Percentiles rank a stretch among this genome's conserved stretches.
Evolutionary conservation across 2,888 invertebrate genomes (phyloP).

Genomic region (Eilema griseolum): DNA sequence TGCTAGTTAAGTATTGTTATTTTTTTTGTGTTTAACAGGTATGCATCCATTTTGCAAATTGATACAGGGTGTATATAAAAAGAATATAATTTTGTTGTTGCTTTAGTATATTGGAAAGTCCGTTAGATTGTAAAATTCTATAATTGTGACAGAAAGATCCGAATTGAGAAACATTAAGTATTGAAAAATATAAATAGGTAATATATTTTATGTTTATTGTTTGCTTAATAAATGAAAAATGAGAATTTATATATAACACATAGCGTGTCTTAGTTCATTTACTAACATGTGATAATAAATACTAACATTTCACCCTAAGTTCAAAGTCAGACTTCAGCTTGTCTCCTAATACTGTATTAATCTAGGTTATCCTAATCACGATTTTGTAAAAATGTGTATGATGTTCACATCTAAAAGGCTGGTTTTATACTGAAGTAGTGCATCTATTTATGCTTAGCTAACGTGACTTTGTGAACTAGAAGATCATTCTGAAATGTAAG

Average conservation of each 20-base stretch:
- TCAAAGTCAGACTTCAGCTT: background rate
- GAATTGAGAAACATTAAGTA: slow-evolving; percentile 19
- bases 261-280: slow-evolving; percentile 4
- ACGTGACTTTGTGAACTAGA: background rate
- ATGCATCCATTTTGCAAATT: slow-evolving; percentile 13
- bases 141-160: background rate
- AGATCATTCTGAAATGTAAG: background rate
- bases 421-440: background rate
- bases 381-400: slow-evolving; percentile 1
- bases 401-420: background rate
- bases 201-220: slow-evolving; percentile 19
- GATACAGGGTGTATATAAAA: slow-evolving; percentile 31
- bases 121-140: background rate
- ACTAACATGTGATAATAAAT: slow-evolving; percentile 5
- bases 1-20: background rate
- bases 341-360: background rate
- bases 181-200: slow-evolving; percentile 15
- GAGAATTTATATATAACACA: slow-evolving; percentile 4
- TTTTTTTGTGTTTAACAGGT: slow-evolving; percentile 16
- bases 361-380: background rate
- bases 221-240: slow-evolving; percentile 31
- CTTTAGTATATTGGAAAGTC: background rate
- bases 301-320: slow-evolving; percentile 11
- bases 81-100: slow-evolving; percentile 17
- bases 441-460: background rate